These are phyloP conservation scores for Antechinus stuartii DNA, from an alignment of 2,113 vertebrate species.

Conservation along the genomic window DNA sequence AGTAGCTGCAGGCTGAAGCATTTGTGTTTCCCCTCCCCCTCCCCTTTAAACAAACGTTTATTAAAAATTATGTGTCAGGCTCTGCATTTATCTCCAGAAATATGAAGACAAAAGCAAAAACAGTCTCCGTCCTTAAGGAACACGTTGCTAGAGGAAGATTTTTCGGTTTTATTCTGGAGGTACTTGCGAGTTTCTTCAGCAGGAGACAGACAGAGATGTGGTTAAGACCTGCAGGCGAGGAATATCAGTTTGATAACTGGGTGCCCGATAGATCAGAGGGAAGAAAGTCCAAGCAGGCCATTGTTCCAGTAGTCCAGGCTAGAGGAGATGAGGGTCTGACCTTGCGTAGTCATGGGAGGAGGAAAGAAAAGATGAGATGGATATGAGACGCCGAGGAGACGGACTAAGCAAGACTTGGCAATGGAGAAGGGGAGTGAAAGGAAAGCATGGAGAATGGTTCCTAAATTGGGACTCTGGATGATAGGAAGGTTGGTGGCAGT, in stretches of 20 bases:
- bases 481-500: neutral
- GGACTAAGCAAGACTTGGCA: neutral
- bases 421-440: neutral
- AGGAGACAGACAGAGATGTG: neutral
- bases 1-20: too few relatives aligned
- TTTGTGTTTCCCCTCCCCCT: neutral
- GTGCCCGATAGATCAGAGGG: neutral
- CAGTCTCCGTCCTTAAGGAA: neutral
- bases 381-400: neutral
- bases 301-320: neutral
- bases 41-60: neutral
- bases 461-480: neutral
- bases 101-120: neutral
- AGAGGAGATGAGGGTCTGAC: neutral
- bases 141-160: neutral
- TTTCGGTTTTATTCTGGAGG: neutral
- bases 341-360: neutral
- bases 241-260: neutral
- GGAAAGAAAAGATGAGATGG: neutral
- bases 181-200: neutral
- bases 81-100: neutral
- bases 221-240: neutral
- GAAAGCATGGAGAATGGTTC: neutral
- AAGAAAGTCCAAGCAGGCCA: neutral
- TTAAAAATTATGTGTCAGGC: neutral